Conservation (phyloP, 2,797 vertebrate genomes). For the Alauda arvensis region DNA sequence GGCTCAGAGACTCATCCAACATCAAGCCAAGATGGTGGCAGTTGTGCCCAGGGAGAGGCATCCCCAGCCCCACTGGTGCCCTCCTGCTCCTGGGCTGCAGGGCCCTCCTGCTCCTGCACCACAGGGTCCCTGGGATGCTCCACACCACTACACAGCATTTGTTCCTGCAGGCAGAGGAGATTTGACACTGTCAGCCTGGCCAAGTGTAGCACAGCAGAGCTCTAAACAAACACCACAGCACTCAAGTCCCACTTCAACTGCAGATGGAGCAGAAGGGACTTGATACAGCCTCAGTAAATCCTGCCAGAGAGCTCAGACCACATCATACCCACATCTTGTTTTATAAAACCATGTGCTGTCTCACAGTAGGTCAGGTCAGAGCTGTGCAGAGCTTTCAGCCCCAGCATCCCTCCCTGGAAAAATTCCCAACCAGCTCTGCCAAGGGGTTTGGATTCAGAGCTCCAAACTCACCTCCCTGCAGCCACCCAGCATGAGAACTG, state of each 20-base stretch:
- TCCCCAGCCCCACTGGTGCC: neutral
- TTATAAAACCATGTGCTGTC: neutral
- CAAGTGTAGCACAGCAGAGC: neutral
- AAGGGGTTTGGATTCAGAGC: fast-evolving
- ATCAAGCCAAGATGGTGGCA: neutral
- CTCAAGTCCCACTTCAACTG: fast-evolving
- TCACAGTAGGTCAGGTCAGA: neutral
- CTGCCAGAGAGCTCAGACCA: neutral
- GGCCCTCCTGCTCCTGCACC: too few relatives aligned
- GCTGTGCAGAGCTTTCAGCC: neutral
- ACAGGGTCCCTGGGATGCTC: neutral
- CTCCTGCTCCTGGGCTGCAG: neutral
- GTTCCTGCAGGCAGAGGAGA: neutral
- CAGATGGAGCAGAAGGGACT: neutral
- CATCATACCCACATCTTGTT: fast-evolving
- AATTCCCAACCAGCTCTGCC: neutral
- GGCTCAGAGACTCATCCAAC: neutral
- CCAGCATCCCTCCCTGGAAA: neutral
- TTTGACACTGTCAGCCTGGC: fast-evolving
- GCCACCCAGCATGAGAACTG: fast-evolving
- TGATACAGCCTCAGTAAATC: neutral
- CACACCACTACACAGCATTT: neutral
- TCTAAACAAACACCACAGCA: neutral
- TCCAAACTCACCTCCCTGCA: fast-evolving
- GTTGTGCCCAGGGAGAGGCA: neutral